Evolutionary conservation across 2,797 vertebrate species (phyloP), one percentile per base, ranked within the genome.

Genomic region (Psittacula derbiana): DNA sequence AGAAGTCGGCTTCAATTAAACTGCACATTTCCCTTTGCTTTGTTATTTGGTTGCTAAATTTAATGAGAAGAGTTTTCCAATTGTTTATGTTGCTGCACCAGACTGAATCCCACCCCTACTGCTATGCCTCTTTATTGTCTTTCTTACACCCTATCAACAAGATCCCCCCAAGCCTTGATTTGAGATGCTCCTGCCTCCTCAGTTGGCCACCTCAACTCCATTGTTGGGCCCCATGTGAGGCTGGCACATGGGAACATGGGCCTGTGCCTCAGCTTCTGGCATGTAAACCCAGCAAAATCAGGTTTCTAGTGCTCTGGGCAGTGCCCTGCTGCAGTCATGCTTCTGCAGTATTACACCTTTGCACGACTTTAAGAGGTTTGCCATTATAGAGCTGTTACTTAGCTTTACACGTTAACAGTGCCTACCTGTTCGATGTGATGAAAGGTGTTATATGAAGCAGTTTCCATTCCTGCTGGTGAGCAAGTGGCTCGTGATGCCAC

Each of bases 391-490:
- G 27, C 30, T 33, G 16, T 49, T 43, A 40, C 2, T 16, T 53
- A 70, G 1, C 36, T 47, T 43, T 6, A 16, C 21, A 12, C 31
- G 41, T 90, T 5, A 67, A 52, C 7, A 12, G 40, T 43, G 40
- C 24, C 17, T 17, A 0, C 41, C 12, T 41, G 30, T 36, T 30
- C 0, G 1, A 3, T 28, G 23, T 4, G 13, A 36, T 25, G 72
- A 73, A 64, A 41, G 16, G 25, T 4, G 7, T 4, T 61, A 31
- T 23, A 44, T 16, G 49, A 31, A 47, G 20, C 19, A 16, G 12
- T 33, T 93, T 57, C 38, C 66, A 23, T 20, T 61, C 74, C 87
- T 65, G 49, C 41, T 61, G 44, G 16, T 9, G 57, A 79, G 30
- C 30, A 61, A 47, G 49, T 6, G 27, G 67, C n/a, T 81, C 0